Conservation (phyloP, 2,888 invertebrate species). For the Cartodere bifasciata region DNA sequence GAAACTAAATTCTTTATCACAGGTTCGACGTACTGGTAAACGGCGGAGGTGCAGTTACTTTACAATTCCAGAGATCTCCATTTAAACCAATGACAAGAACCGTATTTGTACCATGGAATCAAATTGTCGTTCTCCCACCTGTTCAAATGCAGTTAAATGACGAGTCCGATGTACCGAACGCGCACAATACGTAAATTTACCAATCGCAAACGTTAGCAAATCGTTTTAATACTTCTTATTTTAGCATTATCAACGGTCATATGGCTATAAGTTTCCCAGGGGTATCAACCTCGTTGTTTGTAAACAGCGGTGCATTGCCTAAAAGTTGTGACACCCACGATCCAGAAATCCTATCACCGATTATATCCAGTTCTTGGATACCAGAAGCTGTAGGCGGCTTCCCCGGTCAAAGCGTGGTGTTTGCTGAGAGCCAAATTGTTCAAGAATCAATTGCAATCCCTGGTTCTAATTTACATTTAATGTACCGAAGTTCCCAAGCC, state of each 20-base stretch:
- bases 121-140: conserved; percentile 85
- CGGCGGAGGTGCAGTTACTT: conserved; percentile 93
- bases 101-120: conserved; percentile 95
- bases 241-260: conserved; percentile 28
- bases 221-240: conserved; percentile 8
- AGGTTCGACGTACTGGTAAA: conserved; percentile 99
- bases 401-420: conserved; percentile 69
- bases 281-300: conserved; percentile 41
- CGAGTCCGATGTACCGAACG: conserved; percentile 36
- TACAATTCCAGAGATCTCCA: conserved; percentile 92
- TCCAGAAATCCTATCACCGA: conserved; percentile 71
- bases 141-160: conserved; percentile 77
- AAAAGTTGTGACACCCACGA: conserved; percentile 74
- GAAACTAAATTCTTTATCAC: too few relatives aligned
- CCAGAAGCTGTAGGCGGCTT: conserved; percentile 79
- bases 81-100: conserved; percentile 80
- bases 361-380: conserved; percentile 82
- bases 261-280: conserved; percentile 42
- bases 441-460: conserved; percentile 92
- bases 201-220: background rate
- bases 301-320: conserved; percentile 38
- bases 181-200: conserved; percentile 23
- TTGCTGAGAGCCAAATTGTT: conserved; percentile 91
- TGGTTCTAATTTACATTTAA: conserved; percentile 82
- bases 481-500: conserved; percentile 92